Evolutionary conservation across 2,113 vertebrate genomes (phyloP).

Genomic region (Clarias gariepinus): DNA sequence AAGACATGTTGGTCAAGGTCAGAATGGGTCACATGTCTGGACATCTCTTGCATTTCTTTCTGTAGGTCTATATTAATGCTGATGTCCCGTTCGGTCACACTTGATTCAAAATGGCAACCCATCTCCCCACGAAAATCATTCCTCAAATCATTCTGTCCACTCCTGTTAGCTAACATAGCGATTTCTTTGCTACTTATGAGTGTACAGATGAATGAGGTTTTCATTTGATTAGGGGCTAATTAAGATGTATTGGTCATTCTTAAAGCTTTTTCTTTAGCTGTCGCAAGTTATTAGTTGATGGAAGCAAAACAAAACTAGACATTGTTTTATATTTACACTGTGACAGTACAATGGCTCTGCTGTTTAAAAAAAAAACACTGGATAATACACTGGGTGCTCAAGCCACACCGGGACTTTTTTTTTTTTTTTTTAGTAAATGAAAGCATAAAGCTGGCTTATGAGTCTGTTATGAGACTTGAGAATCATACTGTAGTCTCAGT

Average conservation of each 20-base stretch:
- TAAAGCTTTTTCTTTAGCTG: not conserved
- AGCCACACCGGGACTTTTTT: too few relatives aligned
- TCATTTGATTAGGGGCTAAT: not conserved
- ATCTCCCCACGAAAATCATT: slow-evolving; percentile 22
- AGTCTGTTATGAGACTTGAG: too few relatives aligned
- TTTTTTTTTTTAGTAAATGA: too few relatives aligned
- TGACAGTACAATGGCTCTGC: not conserved
- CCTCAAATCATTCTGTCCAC: slow-evolving; percentile 17
- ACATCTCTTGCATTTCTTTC: slow-evolving; percentile 39
- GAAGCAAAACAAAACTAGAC: not conserved
- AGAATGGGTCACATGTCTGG: slow-evolving; percentile 45
- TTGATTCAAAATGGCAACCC: slow-evolving; percentile 40
- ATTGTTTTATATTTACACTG: not conserved
- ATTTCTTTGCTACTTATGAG: slow-evolving; percentile 1
- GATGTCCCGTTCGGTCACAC: slow-evolving; percentile 17
- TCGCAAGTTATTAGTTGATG: not conserved
- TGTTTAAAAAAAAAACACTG: too few relatives aligned
- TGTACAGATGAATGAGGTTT: slow-evolving; percentile 2
- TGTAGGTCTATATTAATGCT: slow-evolving; percentile 40
- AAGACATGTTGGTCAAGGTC: slow-evolving; percentile 58
- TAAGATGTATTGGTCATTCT: not conserved
- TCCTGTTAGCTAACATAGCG: slow-evolving; percentile 11
- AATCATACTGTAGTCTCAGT: too few relatives aligned
- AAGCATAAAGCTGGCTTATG: too few relatives aligned
- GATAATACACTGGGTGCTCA: not conserved